phyloP scores from a whole-genome alignment of 2,113 vertebrate species.

The Prionailurus viverrinus region DNA sequence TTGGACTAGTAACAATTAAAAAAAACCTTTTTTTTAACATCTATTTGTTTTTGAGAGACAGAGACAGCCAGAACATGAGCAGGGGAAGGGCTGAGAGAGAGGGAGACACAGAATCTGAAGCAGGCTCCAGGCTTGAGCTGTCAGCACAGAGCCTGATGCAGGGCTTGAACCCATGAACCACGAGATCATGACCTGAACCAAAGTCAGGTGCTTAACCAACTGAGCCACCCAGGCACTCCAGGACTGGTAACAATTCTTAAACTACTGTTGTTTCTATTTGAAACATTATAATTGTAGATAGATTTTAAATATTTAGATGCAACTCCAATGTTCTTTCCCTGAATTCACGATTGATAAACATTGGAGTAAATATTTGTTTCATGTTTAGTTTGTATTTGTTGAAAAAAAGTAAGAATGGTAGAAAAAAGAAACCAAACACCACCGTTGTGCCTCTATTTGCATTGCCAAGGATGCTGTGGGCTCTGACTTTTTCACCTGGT shows the following conservation, averaged over 20 bases:
- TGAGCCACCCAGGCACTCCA: background rate
- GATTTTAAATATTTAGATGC: background rate
- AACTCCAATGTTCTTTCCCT: background rate
- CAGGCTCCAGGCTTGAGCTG: background rate
- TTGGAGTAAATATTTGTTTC: background rate
- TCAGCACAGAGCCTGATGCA: too few species aligned
- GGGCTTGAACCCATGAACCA: background rate
- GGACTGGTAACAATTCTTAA: background rate
- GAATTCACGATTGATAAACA: background rate
- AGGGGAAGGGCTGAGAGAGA: too few species aligned
- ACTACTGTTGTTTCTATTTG: background rate
- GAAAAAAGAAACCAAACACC: background rate
- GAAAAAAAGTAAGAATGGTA: background rate
- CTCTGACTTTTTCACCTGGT: background rate
- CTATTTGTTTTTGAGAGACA: too few species aligned
- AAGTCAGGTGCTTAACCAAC: background rate
- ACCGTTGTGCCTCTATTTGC: background rate
- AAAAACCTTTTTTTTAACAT: background rate
- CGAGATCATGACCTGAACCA: too few species aligned
- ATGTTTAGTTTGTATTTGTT: constrained; percentile 1
- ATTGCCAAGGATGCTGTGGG: background rate
- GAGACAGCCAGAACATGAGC: too few species aligned
- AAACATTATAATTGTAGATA: background rate
- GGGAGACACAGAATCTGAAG: background rate
- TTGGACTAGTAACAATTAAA: background rate